Base-by-base conservation (phyloP, 2,113 vertebrate genomes). In the Probosciger aterrimus region DNA sequence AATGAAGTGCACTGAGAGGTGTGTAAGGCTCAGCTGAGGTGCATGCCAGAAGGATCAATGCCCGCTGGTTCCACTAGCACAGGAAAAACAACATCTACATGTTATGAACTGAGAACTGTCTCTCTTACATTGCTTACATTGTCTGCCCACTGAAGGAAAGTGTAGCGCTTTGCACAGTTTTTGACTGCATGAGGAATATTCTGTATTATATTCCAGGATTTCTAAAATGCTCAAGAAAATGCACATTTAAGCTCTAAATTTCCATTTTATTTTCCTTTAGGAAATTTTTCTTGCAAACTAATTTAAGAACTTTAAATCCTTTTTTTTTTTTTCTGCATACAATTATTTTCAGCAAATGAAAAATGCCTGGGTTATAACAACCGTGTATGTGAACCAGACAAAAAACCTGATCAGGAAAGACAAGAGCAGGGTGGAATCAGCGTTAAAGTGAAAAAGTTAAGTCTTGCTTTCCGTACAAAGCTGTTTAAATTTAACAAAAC, bases 341-440 rank as follows among this genome's bases (percentile, higher is more conserved):
- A 33, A 4, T 28, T 59, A 59, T 80, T 52, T 35, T 46, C 57
- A 69, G 14, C 30, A 31, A 59, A 41, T 7, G 1, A 86, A 11
- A 86, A 76, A 70, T 50, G 16, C 8, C 19, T 44, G 31, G 74
- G 9, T 67, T 50, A 3, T 10, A 39, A 49, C 4, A 33, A 64
- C 49, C 4, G 4, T 5, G 11, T 18, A 31, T 20, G 60, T 5
- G 33, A 89, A 63, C 28, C 35, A 39, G 69, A 18, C 11, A 43
- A 69, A 93, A 64, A 31, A 4, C 4, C 20, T 44, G 15, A 59
- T 30, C 35, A 50, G 18, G 18, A 69, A 55, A 53, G 23, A 55
- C 1, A 3, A 3, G 9, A 10, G 16, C 2, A 7, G 8, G 4
- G 15, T 25, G 6, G 18, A 39, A 52, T 62, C 63, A 43, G 53